phyloP scores from a whole-genome alignment of 2,888 invertebrate genomes.

The Drosophila meridiana region DNA sequence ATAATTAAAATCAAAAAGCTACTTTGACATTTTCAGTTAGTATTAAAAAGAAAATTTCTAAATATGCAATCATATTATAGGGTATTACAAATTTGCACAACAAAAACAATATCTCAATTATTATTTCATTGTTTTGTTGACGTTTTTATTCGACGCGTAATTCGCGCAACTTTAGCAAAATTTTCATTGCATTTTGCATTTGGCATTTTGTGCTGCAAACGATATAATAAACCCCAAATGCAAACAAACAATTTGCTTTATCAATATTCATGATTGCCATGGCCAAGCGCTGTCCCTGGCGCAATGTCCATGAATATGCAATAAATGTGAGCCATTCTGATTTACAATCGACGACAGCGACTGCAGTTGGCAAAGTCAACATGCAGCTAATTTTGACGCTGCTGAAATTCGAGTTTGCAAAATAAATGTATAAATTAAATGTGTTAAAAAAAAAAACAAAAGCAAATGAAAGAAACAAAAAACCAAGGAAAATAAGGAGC shows the following conservation, averaged over 20 bases:
- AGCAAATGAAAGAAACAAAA: not conserved
- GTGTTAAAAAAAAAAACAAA: not conserved
- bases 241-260: conserved; percentile 70
- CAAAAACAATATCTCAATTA: not conserved
- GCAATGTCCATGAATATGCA: conserved; percentile 67
- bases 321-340: conserved; percentile 53
- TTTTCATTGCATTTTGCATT: conserved; percentile 21
- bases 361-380: conserved; percentile 56
- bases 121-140: conserved; percentile 12
- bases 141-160: conserved; percentile 14
- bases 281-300: conserved; percentile 29
- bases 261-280: conserved; percentile 71
- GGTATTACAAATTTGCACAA: not conserved
- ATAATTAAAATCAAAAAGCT: not conserved
- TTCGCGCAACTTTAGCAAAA: conserved; percentile 29
- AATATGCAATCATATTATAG: not conserved
- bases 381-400: conserved; percentile 47
- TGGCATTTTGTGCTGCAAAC: conserved; percentile 33
- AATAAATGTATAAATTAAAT: conserved; percentile 2
- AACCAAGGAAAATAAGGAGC: not conserved
- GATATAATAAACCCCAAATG: conserved; percentile 53
- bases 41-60: not conserved
- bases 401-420: conserved; percentile 9
- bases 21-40: not conserved
- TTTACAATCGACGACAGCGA: conserved; percentile 42